These are phyloP conservation scores for Holothuria leucospilota DNA, from an alignment of 53 echinoderm and acorn worm genomes.

Conservation along the genomic window DNA sequence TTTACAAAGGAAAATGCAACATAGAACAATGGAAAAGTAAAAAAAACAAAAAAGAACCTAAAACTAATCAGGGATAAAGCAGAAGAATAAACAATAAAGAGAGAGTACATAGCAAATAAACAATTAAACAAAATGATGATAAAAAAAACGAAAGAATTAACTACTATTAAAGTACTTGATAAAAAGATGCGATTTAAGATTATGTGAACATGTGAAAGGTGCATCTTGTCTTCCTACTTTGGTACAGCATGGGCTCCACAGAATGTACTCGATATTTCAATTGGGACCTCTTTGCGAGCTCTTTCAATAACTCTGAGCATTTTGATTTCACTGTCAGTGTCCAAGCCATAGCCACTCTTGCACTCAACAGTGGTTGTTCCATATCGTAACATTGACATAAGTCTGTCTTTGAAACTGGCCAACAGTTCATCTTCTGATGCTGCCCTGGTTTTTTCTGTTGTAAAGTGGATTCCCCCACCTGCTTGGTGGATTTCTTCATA, in stretches of 20 bases:
- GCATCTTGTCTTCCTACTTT: slow-evolving; percentile 65
- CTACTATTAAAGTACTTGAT: no score
- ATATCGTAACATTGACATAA: slow-evolving; percentile 79
- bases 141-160: no score
- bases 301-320: slow-evolving; percentile 87
- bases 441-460: slow-evolving; percentile 81
- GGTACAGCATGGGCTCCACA: slow-evolving; percentile 98
- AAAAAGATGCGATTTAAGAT: no score
- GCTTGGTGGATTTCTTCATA: slow-evolving; percentile 98
- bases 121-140: no score
- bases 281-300: slow-evolving; percentile 82
- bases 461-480: slow-evolving; percentile 96
- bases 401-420: slow-evolving; percentile 64
- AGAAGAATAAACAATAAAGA: no score
- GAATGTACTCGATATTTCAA: slow-evolving; percentile 94
- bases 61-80: no score
- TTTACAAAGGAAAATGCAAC: no score
- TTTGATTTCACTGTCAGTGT: slow-evolving; percentile 88
- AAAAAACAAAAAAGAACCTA: no score
- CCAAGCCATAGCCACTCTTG: slow-evolving; percentile 96
- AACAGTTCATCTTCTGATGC: slow-evolving; percentile 85
- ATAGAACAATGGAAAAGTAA: no score
- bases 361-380: slow-evolving; percentile 97
- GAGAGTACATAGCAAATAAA: no score
- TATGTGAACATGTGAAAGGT: no score